A percentile compares a stretch with the other conserved stretches of the same genome.
Evolutionary conservation across 2,797 vertebrate genomes (phyloP).

Genomic region (Sciaenops ocellatus): DNA sequence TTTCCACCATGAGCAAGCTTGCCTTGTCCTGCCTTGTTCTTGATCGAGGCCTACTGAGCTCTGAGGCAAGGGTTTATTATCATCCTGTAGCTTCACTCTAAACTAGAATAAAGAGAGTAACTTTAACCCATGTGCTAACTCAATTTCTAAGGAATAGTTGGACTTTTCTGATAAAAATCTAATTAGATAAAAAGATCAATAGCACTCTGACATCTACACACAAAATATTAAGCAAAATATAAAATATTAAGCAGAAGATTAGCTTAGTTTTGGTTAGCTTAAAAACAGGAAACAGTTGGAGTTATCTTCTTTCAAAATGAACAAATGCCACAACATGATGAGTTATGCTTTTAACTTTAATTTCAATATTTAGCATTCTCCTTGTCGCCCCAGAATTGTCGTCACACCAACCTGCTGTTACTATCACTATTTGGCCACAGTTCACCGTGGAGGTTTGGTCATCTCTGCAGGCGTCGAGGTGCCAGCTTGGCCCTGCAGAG

Average conservation of each 20-base stretch:
- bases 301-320: too few relatives aligned
- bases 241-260: background rate
- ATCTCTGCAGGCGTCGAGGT: conserved; percentile 45
- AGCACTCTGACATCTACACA: too few relatives aligned
- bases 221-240: too few relatives aligned
- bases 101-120: background rate
- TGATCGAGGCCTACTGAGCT: conserved; percentile 5
- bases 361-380: background rate
- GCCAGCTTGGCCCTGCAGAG: conserved; percentile 65
- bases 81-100: background rate
- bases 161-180: background rate
- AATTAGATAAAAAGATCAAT: background rate
- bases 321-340: too few relatives aligned
- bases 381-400: conserved; percentile 14
- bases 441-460: conserved; percentile 41
- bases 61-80: conserved; percentile 7
- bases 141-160: background rate
- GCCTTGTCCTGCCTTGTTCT: background rate
- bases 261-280: background rate
- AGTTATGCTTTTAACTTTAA: background rate
- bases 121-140: conserved; percentile 9
- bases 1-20: too few relatives aligned
- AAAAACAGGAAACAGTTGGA: background rate
- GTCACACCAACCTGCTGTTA: conserved; percentile 47
- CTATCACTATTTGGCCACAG: conserved; percentile 54